Base-by-base conservation (phyloP, 2,888 invertebrate species). In the Cantharis nigra region DNA sequence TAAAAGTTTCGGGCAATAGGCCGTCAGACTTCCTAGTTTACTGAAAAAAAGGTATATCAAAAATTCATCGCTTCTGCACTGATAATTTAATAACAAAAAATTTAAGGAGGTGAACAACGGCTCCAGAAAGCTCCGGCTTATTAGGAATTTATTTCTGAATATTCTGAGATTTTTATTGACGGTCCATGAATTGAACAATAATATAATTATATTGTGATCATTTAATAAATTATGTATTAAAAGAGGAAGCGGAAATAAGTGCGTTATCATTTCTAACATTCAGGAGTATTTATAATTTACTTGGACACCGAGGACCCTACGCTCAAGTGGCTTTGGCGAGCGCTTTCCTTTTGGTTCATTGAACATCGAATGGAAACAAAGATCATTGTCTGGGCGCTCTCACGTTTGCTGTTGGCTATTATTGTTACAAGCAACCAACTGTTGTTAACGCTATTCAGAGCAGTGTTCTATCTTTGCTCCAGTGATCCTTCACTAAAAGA, bases 301-400 rank as follows among this genome's bases (percentile, higher is more conserved):
- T 67, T 67, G 65, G 20, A 7, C 26, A 67, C 65, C 49, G 5
- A 49, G 49, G 65, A 67, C 65, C 65, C 23, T 67, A 67, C 23
- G 16, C 20, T 67, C 23, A 49, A n/a, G 49, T 49, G n/a, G 49
- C n/a, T 49, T n/a, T 49, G 49, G 49, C 49, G 65, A 26, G 13
- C n/a, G 65, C 18, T 30, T 33, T 75, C 64, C 64, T 74, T 76
- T 78, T 78, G 76, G 76, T 72, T 78, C 76, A 76, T 78, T 78
- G 78, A 78, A 78, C 76, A 76, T 67, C 75, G 72, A 78, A 78
- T 73, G 71, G 78, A 74, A 78, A 78, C 78, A 78, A 74, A 76
- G 76, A 78, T 78, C 78, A 74, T 76, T 78, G 73, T 70, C 78
- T 74, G 74, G 71, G 74, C 74, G 74, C 76, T 78, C 78, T 74